A percentile compares a stretch with the other conserved stretches of the same genome.
phyloP scores from a whole-genome alignment of 2,113 vertebrate genomes.

The Prionailurus bengalensis region DNA sequence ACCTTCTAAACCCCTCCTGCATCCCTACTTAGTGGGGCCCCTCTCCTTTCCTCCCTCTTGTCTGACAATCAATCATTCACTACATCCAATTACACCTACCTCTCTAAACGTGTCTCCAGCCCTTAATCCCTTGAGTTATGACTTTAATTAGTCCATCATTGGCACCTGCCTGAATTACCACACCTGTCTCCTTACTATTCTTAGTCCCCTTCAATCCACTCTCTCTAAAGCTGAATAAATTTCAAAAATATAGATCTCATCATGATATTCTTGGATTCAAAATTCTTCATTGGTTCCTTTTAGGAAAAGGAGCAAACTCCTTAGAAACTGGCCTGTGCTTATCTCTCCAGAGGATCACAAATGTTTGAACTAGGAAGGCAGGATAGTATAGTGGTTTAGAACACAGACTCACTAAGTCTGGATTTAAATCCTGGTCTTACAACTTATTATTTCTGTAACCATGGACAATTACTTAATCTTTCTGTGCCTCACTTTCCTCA shows the following conservation, averaged over 20 bases:
- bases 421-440: conserved; percentile 9
- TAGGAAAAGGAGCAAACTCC: not conserved
- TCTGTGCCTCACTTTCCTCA: not conserved
- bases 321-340: not conserved
- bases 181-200: not conserved
- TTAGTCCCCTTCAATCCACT: not conserved
- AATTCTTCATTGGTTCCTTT: not conserved
- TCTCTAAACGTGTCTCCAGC: not conserved
- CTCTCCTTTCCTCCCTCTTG: not conserved
- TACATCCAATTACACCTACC: not conserved
- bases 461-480: not conserved
- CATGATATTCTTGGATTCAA: not conserved
- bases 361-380: not conserved
- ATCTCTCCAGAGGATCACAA: not conserved
- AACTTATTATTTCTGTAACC: not conserved
- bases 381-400: not conserved
- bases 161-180: not conserved
- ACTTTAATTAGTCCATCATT: not conserved
- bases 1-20: not conserved
- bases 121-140: not conserved
- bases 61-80: not conserved
- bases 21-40: not conserved
- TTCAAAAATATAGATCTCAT: not conserved
- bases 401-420: not conserved
- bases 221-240: conserved; percentile 40